phyloP scores from a whole-genome alignment of 2,113 vertebrate genomes.

The Ciconia stormi region DNA sequence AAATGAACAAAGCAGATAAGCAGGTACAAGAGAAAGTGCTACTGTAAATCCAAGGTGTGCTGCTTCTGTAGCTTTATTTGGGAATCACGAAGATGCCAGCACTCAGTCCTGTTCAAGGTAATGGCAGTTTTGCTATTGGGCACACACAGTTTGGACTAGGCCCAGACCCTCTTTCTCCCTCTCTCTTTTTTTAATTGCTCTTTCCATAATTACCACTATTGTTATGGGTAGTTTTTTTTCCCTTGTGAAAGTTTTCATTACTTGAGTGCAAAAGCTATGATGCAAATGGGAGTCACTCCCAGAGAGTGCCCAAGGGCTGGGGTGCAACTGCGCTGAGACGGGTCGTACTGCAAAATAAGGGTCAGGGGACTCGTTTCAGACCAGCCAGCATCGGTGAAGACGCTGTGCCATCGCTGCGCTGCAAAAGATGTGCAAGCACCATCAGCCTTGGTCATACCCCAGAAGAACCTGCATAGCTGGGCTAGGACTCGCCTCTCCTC shows the following conservation, averaged over 20 bases:
- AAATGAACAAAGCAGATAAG: conserved; percentile 25
- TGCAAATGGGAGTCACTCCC: conserved; percentile 33
- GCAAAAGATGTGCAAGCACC: not conserved
- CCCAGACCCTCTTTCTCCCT: not conserved
- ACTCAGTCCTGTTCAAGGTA: not conserved
- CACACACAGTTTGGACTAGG: not conserved
- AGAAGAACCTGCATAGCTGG: not conserved
- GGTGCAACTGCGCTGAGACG: not conserved
- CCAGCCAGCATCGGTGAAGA: not conserved
- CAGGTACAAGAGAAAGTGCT: not conserved
- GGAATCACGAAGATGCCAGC: not conserved
- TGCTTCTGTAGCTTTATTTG: not conserved
- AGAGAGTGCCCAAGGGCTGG: conserved; percentile 23
- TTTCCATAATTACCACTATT: conserved; percentile 18
- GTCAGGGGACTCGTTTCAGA: not conserved
- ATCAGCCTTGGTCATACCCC: not conserved
- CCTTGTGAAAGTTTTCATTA: conserved; percentile 14
- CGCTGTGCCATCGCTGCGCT: not conserved
- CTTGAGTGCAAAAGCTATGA: not conserved
- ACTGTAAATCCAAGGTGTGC: not conserved
- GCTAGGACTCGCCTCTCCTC: not conserved
- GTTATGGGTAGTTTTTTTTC: not conserved
- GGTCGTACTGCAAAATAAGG: not conserved
- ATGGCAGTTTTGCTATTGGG: not conserved
- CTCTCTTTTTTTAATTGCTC: not conserved